Base-by-base conservation (phyloP, 2,113 vertebrate genomes). In the Thymallus thymallus region DNA sequence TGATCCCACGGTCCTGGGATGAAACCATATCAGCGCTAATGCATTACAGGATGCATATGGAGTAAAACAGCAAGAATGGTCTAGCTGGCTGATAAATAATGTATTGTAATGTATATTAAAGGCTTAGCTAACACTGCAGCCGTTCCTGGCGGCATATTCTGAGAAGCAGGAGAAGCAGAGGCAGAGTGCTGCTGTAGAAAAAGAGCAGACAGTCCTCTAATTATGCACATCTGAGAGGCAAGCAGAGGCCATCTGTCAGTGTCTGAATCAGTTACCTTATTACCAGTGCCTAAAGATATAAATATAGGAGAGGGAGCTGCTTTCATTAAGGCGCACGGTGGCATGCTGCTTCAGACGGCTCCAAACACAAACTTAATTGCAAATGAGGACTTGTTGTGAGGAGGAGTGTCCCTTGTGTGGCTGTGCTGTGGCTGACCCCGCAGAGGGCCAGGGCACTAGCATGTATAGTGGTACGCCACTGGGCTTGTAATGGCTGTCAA, bases 91-190 rank as follows among this genome's bases (percentile, higher is more conserved):
- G 76, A 92, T 93, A 91, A 92, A 92, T 92, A 91, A 92, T 93
- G 91, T 83, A 92, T 89, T 85, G 87, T 88, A 88, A 92, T 92
- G 87, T 92, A 92, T 92, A 91, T 92, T 92, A 89, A 87, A 89
- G 48, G 89, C 85, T 80, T 73, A 85, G 80, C 30, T 26, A 16
- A 82, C 83, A 76, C 80, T 80, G 87, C 85, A 84, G 80, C 65
- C 69, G 81, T 87, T 88, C 82, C 86, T 68, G 41, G 29, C 70
- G 69, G 77, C 80, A 75, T 78, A 88, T 78, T 81, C 84, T 60
- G 82, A 85, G 88, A 79, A 83, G 65, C 81, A 75, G 55, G 74
- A 63, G 58, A 61, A 61, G 58, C 58, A n/a, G 58, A 24, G 58
- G 23, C 84, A 85, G 76, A 80, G 75, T 83, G 84, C 83, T 68